Conservation (phyloP, 2,113 vertebrate genomes). For the Capreolus pygargus region DNA sequence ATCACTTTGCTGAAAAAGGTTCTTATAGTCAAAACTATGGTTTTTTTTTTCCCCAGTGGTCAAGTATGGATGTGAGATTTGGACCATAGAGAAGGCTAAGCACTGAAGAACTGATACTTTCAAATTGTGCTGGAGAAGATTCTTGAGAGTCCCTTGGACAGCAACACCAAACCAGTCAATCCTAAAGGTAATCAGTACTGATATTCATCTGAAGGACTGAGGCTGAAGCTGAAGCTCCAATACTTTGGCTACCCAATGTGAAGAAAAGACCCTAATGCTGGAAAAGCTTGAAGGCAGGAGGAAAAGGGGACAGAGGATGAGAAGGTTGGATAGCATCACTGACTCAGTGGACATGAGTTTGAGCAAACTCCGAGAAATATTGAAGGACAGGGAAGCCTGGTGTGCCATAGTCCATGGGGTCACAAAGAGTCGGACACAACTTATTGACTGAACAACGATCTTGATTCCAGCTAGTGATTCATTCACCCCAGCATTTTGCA, state of each 20-base stretch:
- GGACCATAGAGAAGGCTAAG: not conserved
- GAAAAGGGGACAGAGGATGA: not conserved
- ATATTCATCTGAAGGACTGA: not conserved
- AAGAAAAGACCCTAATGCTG: not conserved
- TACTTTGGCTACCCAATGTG: not conserved
- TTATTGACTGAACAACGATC: not conserved
- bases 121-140: not conserved
- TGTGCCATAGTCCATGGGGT: not conserved
- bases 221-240: not conserved
- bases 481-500: not conserved
- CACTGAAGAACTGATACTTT: not conserved
- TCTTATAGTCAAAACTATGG: not conserved
- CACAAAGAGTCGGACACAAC: not conserved
- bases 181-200: not conserved
- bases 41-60: not conserved
- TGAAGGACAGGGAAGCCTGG: not conserved
- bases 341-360: not conserved
- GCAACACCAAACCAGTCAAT: not conserved
- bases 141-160: not conserved
- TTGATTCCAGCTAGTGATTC: not conserved
- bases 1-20: not conserved
- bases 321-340: not conserved
- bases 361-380: not conserved
- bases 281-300: not conserved
- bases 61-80: not conserved